Evolutionary conservation across 2,797 vertebrate species (phyloP), one percentile per base, ranked within the genome.

Genomic region (Aplochiton taeniatus): DNA sequence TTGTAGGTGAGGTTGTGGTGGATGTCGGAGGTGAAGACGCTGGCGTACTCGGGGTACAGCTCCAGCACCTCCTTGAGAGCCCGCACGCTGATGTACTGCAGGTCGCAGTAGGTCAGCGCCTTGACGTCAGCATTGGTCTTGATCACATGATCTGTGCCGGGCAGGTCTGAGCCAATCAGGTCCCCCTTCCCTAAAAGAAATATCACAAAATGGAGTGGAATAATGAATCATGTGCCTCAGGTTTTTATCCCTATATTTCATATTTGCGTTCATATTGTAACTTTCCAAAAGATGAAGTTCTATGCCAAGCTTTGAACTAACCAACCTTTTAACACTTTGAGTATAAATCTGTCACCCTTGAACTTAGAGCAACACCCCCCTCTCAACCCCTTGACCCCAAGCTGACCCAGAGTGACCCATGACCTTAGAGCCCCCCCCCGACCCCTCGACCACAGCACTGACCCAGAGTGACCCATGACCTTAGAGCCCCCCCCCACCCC

Each of bases 111-210:
- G 69, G 97, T 99, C 86, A 99, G 84, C 0, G 96, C 96, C 87
- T 97, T 98, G 83, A 99, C 97, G 0, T 99, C 97, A 0, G 97
- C 96, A 0, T 97, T 96, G 47, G 95, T 96, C 88, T 98, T 98
- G 79, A 97, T 94, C 83, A 98, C 97, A 73, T 93, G 93, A 58
- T 93, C 94, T 41, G 79, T 87, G 80, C 81, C 88, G 20, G 95
- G 91, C 74, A 96, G 86, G 81, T 98, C 97, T 0, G 95, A 94
- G 8, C 97, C 97, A 63, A 99, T 96, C 88, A 99, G 88, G 79
- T 99, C 96, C 14, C 97, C 97, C 86, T 98, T 98, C 31, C 96
- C 97, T 99, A 52, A 43, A 57, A 8, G 4, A 16, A 46, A 19
- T 18, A 59, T n/a, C 0, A 17, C 8, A 16, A 13, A 59, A 4